Evolutionary conservation across 2,797 vertebrate genomes (phyloP).

Genomic region (Chelon auratus): DNA sequence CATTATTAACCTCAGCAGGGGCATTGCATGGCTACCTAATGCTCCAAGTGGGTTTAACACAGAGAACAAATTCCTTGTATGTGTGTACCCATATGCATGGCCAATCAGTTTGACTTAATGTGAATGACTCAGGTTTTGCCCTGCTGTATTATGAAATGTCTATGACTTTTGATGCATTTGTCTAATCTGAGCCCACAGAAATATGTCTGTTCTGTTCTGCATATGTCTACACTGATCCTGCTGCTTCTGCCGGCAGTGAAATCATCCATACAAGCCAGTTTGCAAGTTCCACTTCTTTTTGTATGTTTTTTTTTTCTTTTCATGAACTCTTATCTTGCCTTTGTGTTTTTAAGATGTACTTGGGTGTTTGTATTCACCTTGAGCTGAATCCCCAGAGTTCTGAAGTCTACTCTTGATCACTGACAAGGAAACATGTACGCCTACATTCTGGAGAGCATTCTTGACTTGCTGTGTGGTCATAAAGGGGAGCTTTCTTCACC

Average conservation of each 20-base stretch:
- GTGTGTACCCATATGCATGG: too few species aligned
- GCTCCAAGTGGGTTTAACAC: too few species aligned
- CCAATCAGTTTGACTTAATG: too few species aligned
- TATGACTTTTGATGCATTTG: too few species aligned
- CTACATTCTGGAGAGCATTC: neutral
- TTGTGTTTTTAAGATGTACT: neutral
- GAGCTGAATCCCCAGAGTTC: neutral
- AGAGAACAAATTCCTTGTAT: too few species aligned
- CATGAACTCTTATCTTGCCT: neutral
- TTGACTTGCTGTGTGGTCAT: neutral
- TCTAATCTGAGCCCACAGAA: too few species aligned
- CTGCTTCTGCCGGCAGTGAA: neutral
- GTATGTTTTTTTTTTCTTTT: neutral
- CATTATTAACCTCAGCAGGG: too few species aligned
- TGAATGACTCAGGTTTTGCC: neutral
- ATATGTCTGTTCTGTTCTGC: too few species aligned
- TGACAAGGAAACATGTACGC: constrained; percentile 4
- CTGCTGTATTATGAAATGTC: too few species aligned
- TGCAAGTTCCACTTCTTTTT: neutral
- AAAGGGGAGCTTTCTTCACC: neutral
- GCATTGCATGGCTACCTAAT: too few species aligned
- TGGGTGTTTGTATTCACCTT: neutral
- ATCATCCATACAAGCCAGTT: neutral
- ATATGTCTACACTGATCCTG: neutral
- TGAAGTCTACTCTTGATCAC: neutral